Evolutionary conservation across 1,140 invertebrate genomes (phyloP), one percentile per base, ranked within the genome.

Genomic region (Drosophila arawakana): DNA sequence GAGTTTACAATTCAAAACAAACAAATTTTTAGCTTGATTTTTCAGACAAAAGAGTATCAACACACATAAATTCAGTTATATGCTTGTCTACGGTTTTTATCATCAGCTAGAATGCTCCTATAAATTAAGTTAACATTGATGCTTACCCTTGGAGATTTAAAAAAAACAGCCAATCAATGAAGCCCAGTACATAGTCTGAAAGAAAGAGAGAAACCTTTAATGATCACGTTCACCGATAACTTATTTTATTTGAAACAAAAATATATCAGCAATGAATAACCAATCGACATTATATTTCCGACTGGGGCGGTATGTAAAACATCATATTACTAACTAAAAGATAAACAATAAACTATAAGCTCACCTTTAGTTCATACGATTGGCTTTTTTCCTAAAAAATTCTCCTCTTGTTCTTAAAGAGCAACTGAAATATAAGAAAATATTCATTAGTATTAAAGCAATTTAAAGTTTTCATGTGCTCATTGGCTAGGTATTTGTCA

Each of bases 71-170:
- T 83, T 86, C 84, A 86, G 83, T 77, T 83, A 86, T 89, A 86
- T 86, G 84, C 80, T 86, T 86, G 84, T 86, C 83, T 80, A 80
- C 72, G 35, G 47, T 43, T 69, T 72, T 72, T 86, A 75, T 89
- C 84, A 86, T 77, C 73, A 86, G 30, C 43, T 55, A 5, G 54
- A 9, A 2, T 13, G 15, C 5, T 3, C 3, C 15, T 0, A 39
- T 57, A 3, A 3, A 11, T 25, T 9, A 10, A 52, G 15, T 35
- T 1, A 54, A 54, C 4, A 7, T 13, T 3, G 11, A 54, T 49
- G 44, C 44, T 37, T 57, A 61, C 57, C 65, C 55, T 30, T 2
- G 8, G n/a, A 25, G 7, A 8, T 21, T 30, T 35, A 2, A 6
- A 30, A 30, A 1, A 6, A 2, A 4, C 18, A 34, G 9, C 43